These are phyloP conservation scores for Manacus vitellinus DNA, from an alignment of 2,113 vertebrate genomes.

Conservation along the genomic window DNA sequence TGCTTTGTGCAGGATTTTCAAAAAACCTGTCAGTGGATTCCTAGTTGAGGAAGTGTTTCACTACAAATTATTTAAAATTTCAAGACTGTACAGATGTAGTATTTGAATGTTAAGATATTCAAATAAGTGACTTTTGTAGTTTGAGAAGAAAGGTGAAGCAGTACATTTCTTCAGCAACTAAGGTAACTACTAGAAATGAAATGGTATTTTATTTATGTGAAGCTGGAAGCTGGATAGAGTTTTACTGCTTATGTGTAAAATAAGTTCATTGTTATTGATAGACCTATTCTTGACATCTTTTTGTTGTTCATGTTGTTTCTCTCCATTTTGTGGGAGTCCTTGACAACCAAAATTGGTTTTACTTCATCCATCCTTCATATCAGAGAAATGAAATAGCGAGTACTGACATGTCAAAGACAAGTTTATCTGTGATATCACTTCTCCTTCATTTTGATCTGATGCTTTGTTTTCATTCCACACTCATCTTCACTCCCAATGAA, in stretches of 20 bases:
- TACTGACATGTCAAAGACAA: constrained; percentile 58
- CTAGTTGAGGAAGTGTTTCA: not conserved
- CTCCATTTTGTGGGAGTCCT: constrained; percentile 56
- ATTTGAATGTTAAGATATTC: constrained; percentile 13
- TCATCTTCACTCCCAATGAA: constrained; percentile 16
- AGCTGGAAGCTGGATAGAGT: constrained; percentile 41
- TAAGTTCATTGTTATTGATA: constrained; percentile 69
- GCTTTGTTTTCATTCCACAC: constrained; percentile 46
- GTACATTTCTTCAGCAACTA: constrained; percentile 46
- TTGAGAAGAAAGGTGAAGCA: constrained; percentile 8
- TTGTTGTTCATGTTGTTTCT: constrained; percentile 39
- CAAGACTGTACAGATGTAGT: not conserved
- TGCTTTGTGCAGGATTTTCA: not conserved
- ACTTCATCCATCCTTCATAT: constrained; percentile 64
- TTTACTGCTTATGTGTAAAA: constrained; percentile 57
- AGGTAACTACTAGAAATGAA: constrained; percentile 42
- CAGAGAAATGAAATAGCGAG: constrained; percentile 35
- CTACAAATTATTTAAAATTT: constrained; percentile 57
- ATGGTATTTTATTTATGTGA: constrained; percentile 56
- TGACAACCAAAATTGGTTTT: constrained; percentile 72
- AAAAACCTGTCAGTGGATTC: not conserved
- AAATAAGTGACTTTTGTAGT: not conserved
- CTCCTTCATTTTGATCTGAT: constrained; percentile 53
- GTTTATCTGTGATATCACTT: constrained; percentile 53
- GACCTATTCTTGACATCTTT: constrained; percentile 59